phyloP scores from a whole-genome alignment of 2,113 vertebrate species.

The Cathartes aura region DNA sequence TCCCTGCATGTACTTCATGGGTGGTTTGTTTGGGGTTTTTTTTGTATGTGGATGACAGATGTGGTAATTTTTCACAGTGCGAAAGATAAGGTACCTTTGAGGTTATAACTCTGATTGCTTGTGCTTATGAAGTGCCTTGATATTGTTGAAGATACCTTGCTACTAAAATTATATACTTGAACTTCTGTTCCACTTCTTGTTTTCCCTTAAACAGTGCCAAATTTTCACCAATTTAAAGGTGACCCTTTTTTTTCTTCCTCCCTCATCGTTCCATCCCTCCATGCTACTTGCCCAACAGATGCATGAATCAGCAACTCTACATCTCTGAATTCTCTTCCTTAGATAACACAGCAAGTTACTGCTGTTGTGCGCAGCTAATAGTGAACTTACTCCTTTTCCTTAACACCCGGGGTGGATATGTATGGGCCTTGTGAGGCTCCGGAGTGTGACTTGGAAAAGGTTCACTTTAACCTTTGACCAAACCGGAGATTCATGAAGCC shows the following conservation, averaged over 20 bases:
- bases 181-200: neutral
- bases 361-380: neutral
- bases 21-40: neutral
- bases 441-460: neutral
- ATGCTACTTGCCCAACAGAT: neutral
- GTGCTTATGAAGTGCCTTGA: neutral
- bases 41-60: neutral
- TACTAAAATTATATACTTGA: neutral
- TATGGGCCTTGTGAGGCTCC: neutral
- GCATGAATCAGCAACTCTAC: rapidly evolving
- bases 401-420: neutral
- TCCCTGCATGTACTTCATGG: neutral
- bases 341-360: neutral
- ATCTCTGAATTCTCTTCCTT: neutral
- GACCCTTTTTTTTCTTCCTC: neutral
- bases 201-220: neutral
- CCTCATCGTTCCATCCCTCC: neutral
- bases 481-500: neutral
- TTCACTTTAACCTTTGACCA: neutral
- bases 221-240: neutral
- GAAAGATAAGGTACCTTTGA: neutral
- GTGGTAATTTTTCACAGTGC: neutral
- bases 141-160: neutral
- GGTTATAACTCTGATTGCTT: neutral
- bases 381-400: neutral